phyloP scores from a whole-genome alignment of 2,113 vertebrate species.

The Hystrix cristata region DNA sequence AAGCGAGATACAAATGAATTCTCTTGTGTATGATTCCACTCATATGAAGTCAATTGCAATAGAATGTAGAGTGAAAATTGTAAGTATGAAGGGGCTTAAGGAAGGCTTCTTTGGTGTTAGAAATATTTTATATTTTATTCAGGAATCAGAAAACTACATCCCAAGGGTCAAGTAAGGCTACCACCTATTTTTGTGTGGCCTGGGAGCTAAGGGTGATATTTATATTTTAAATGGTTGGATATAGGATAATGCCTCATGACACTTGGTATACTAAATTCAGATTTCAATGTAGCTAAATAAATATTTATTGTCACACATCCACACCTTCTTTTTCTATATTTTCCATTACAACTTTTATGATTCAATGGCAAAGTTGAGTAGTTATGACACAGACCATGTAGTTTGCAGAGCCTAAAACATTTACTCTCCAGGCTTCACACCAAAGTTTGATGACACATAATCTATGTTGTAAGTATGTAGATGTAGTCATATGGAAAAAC shows the following conservation, averaged over 20 bases:
- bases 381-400: constrained; percentile 20
- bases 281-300: constrained; percentile 45
- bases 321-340: not conserved
- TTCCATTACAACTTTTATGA: constrained; percentile 28
- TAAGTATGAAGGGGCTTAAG: constrained; percentile 14
- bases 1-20: not conserved
- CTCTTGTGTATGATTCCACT: not conserved
- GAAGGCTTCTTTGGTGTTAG: not conserved
- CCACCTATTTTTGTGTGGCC: not conserved
- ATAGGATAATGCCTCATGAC: not conserved
- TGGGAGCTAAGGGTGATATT: not conserved
- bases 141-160: not conserved
- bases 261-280: not conserved
- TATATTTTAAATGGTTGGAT: constrained; percentile 17
- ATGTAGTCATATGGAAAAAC: constrained; percentile 32
- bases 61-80: constrained; percentile 4
- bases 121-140: constrained; percentile 13
- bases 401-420: constrained; percentile 51
- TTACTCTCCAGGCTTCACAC: constrained; percentile 56
- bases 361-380: constrained; percentile 16
- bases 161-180: not conserved
- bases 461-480: not conserved
- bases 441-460: not conserved
- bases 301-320: constrained; percentile 32
- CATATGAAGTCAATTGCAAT: not conserved